Evolutionary conservation across 2,113 vertebrate genomes (phyloP).

Genomic region (Mastomys coucha): DNA sequence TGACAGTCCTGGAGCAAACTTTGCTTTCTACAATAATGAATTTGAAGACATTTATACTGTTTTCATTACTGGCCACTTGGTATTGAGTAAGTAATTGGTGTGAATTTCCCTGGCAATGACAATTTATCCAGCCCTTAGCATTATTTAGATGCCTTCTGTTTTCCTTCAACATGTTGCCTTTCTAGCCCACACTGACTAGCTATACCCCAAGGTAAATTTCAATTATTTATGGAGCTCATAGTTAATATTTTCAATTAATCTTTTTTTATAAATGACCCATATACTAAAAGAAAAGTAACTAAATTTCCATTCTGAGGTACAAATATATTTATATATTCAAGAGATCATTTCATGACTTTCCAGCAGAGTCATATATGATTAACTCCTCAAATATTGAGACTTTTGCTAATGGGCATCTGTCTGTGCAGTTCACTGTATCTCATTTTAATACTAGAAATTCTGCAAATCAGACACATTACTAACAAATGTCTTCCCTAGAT

Average conservation of each 20-base stretch:
- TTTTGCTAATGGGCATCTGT: background rate
- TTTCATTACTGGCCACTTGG: background rate
- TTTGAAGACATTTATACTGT: background rate
- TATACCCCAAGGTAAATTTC: background rate
- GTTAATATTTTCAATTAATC: background rate
- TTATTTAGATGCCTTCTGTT: background rate
- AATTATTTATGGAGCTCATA: background rate
- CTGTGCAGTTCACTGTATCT: background rate
- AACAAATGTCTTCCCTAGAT: background rate
- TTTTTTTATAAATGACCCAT: conserved; percentile 6
- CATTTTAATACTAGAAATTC: background rate
- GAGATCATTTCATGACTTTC: background rate
- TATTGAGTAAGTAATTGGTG: background rate
- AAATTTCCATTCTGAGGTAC: background rate
- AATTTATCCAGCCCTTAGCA: background rate
- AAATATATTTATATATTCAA: background rate
- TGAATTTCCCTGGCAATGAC: background rate
- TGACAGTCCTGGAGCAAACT: too few species aligned
- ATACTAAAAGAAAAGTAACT: background rate
- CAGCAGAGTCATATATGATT: background rate
- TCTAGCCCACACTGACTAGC: background rate
- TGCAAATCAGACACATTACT: background rate
- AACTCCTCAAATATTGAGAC: background rate
- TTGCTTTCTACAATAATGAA: background rate
- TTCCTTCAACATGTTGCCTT: background rate